Base-by-base conservation (phyloP, 2,113 vertebrate species). In the Psittacus erithacus region DNA sequence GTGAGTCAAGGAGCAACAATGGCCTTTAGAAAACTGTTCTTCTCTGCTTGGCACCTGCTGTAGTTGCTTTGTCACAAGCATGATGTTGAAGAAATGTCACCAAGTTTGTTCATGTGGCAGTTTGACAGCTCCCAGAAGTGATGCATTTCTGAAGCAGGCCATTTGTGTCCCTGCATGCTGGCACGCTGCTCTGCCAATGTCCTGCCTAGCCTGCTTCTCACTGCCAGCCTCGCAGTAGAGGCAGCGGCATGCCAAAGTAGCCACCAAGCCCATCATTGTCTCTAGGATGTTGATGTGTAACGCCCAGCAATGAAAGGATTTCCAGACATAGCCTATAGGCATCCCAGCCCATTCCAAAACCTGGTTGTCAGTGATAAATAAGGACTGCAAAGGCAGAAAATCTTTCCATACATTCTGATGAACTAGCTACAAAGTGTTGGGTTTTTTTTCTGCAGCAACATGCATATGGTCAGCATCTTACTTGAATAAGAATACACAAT, bases 151-250 rank as follows among this genome's bases (percentile, higher is more conserved):
- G 3, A 17, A 80, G 82, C 1, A 4, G 46, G 77, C 13, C 10
- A 0, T 10, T 15, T 4, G 39, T 8, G 64, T 50, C 59, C 47
- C 52, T 6, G 50, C 9, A 0, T 5, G 38, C 4, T 13, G 4
- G 35, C 71, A 38, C 20, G 4, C 16, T 1, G 17, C 63, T 28
- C 46, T 49, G 62, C 31, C 5, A 6, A 0, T 13, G 67, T 3
- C 57, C 70, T 7, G 19, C 12, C 29, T 8, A 5, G 31, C 9
- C 27, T 10, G 29, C 18, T 39, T 28, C 44, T 3, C 49, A 18
- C 15, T 6, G 0, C 24, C 73, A 2, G 10, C 5, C 22, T 38
- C 7, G 8, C 19, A 7, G 74, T 43, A 38, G 20, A 1, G 62
- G 27, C 2, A 0, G 33, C 24, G 57, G 33, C 57, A n/a, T 59